Percentiles rank a stretch among this genome's conserved stretches.
Evolutionary conservation across 2,113 vertebrate species (phyloP).

Genomic region (Phocoena sinus): DNA sequence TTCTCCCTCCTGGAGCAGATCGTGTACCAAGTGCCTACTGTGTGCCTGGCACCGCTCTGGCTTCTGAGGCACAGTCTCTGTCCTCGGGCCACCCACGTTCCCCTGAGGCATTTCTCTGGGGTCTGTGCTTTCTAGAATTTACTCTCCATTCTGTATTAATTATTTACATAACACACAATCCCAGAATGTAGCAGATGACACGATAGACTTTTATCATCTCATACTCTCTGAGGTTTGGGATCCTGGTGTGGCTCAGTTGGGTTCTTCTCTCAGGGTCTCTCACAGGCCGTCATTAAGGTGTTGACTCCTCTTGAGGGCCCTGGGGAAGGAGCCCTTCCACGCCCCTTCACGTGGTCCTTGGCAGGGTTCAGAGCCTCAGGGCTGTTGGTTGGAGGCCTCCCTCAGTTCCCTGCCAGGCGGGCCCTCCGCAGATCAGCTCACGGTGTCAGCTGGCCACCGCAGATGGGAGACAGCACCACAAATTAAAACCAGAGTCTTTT

Average conservation of each 20-base stretch:
- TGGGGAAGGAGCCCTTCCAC: fast-evolving
- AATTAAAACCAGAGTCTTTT: not conserved
- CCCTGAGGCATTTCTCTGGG: not conserved
- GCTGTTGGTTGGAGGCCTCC: not conserved
- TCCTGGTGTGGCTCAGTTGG: not conserved
- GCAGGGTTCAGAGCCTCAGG: not conserved
- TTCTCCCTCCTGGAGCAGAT: not conserved
- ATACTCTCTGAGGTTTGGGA: not conserved
- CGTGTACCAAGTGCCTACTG: not conserved
- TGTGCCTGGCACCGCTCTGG: too few species aligned
- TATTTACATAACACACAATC: not conserved
- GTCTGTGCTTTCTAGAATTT: not conserved
- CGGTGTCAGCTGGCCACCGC: not conserved
- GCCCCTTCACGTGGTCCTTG: not conserved
- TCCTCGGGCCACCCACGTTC: fast-evolving
- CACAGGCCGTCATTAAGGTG: not conserved
- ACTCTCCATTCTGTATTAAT: not conserved
- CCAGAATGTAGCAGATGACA: not conserved
- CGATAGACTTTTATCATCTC: fast-evolving
- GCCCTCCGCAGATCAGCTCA: too few species aligned
- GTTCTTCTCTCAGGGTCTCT: not conserved
- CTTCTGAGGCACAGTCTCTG: not conserved
- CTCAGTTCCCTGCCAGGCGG: too few species aligned
- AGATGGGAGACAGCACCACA: not conserved
- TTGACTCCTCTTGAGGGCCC: fast-evolving